Percentiles rank a stretch among this genome's conserved stretches.
Evolutionary conservation across 2,113 vertebrate species (phyloP).

Genomic region (Rhagologus leucostigma): DNA sequence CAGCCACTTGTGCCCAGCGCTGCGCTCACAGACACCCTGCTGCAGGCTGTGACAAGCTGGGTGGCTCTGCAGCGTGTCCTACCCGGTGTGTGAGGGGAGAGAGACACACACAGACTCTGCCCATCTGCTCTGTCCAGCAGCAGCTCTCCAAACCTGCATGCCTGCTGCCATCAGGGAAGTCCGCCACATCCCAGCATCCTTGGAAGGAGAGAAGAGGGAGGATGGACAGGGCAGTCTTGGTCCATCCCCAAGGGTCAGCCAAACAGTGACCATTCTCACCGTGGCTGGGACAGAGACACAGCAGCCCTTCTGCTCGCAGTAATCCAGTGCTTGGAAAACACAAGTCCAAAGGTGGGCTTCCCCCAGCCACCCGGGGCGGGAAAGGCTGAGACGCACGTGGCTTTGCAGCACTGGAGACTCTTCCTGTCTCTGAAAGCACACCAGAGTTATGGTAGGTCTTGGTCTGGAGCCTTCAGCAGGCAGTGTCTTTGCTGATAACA

Average conservation of each 20-base stretch:
- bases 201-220: background rate
- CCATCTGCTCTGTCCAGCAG: background rate
- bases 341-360: background rate
- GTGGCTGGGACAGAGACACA: background rate
- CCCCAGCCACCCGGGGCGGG: rapidly evolving
- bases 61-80: background rate
- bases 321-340: background rate
- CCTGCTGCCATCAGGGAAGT: background rate
- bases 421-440: background rate
- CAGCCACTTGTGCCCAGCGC: background rate
- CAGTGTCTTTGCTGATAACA: background rate
- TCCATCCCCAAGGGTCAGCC: background rate
- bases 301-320: background rate
- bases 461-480: background rate
- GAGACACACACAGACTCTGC: background rate
- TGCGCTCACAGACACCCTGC: background rate
- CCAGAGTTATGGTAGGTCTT: rapidly evolving
- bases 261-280: background rate
- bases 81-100: background rate
- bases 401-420: background rate
- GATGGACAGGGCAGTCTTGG: background rate
- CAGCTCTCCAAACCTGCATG: background rate
- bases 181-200: background rate
- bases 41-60: background rate
- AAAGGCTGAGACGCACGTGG: background rate